Evolutionary conservation across 2,888 invertebrate species (phyloP).

Genomic region (Lingula anatina): DNA sequence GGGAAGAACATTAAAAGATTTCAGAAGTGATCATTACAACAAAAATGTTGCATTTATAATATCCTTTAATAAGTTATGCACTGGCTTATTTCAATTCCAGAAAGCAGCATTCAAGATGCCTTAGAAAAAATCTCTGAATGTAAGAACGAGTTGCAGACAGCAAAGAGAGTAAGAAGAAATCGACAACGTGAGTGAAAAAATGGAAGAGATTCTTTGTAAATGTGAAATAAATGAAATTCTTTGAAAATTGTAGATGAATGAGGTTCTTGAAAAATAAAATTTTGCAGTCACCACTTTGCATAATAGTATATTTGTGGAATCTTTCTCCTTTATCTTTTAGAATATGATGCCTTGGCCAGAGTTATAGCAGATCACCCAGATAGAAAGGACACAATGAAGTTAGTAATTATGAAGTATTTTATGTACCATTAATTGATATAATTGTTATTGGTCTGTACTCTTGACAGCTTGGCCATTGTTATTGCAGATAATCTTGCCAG

Average conservation of each 20-base stretch:
- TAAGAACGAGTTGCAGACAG: constrained; percentile 73
- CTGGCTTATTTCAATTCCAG: constrained; percentile 43
- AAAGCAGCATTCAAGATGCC: constrained; percentile 72
- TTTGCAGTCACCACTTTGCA: too few species aligned
- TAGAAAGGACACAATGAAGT: constrained; percentile 60
- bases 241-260: too few species aligned
- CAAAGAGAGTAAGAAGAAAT: constrained; percentile 82
- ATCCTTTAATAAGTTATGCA: too few species aligned
- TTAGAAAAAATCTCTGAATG: constrained; percentile 76
- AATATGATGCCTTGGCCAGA: constrained; percentile 85
- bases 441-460: too few species aligned
- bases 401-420: constrained; percentile 1
- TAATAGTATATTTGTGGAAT: too few species aligned
- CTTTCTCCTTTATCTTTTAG: too few species aligned
- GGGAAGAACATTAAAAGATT: too few species aligned
- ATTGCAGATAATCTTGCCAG: constrained; percentile 84
- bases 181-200: constrained; percentile 55
- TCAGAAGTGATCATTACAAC: too few species aligned
- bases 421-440: background rate
- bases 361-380: constrained; percentile 84
- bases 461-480: constrained; percentile 80
- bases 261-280: too few species aligned
- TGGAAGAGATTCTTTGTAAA: background rate
- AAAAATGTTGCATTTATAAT: too few species aligned
- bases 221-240: background rate